Evolutionary conservation across 2,888 invertebrate genomes (phyloP).

Genomic region (Lepas anatifera): DNA sequence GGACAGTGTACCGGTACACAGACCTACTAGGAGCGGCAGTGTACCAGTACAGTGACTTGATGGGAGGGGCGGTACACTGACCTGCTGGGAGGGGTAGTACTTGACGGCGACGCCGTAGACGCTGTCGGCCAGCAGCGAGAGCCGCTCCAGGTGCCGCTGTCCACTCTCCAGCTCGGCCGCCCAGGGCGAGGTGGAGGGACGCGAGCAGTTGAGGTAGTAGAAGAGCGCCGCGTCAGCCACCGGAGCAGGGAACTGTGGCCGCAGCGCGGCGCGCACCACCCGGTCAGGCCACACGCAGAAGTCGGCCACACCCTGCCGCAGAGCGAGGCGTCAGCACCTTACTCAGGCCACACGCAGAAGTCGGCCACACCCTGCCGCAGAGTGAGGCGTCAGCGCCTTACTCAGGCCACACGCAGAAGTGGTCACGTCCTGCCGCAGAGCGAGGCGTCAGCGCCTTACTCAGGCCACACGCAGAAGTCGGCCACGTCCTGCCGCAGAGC

Average conservation of each 20-base stretch:
- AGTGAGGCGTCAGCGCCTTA: not conserved
- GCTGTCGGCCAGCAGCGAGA: not conserved
- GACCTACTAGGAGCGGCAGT: too few species aligned
- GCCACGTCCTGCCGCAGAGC: too few species aligned
- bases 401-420: too few species aligned
- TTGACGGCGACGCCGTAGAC: not conserved
- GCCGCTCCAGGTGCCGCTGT: not conserved
- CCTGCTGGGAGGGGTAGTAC: not conserved
- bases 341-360: not conserved
- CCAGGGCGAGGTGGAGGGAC: constrained; percentile 55
- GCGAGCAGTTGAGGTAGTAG: constrained; percentile 73
- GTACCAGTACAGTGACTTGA: too few species aligned
- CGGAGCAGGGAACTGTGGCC: constrained; percentile 32
- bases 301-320: not conserved
- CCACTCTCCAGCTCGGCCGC: not conserved
- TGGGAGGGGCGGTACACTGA: not conserved
- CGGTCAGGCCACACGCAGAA: constrained; percentile 3
- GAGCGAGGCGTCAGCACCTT: not conserved
- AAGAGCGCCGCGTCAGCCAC: constrained; percentile 50
- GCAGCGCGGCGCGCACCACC: not conserved
- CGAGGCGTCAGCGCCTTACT: too few species aligned
- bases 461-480: too few species aligned
- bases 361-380: not conserved
- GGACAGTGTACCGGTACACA: too few species aligned
- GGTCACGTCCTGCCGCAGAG: too few species aligned